Percentiles rank a stretch among this genome's conserved stretches.
These are phyloP conservation scores for Lasioglossum pauxillum DNA, from an alignment of 2,888 invertebrate species.

Conservation along the genomic window DNA sequence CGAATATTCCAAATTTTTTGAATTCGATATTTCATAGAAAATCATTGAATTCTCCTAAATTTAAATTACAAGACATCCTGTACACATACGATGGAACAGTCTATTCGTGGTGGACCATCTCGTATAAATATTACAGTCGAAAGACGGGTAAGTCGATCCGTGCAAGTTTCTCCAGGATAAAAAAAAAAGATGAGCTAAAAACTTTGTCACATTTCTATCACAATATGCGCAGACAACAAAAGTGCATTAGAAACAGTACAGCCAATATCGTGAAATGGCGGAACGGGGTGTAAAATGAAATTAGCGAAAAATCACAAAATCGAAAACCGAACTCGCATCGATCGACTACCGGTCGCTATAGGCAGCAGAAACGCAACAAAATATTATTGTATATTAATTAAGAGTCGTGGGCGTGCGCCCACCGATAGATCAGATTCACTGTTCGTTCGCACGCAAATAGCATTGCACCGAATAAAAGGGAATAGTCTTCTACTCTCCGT, in stretches of 20 bases:
- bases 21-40: not conserved
- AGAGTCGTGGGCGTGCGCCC: not conserved
- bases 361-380: not conserved
- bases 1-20: not conserved
- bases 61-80: conserved; percentile 4
- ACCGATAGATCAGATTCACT: conserved; percentile 11
- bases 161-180: conserved; percentile 10
- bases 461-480: conserved; percentile 50
- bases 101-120: conserved; percentile 40
- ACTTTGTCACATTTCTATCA: not conserved
- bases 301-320: not conserved
- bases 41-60: not conserved
- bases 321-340: conserved; percentile 5
- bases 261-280: not conserved
- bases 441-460: conserved; percentile 23
- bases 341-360: conserved; percentile 18
- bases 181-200: not conserved
- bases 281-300: not conserved
- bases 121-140: conserved; percentile 45
- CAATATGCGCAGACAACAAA: not conserved
- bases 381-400: conserved; percentile 1
- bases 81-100: conserved; percentile 23
- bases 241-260: not conserved
- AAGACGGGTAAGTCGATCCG: conserved; percentile 29
- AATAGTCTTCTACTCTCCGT: conserved; percentile 63